Evolutionary conservation across 1,140 invertebrate genomes (phyloP).

Genomic region (Cherax quadricarinatus): DNA sequence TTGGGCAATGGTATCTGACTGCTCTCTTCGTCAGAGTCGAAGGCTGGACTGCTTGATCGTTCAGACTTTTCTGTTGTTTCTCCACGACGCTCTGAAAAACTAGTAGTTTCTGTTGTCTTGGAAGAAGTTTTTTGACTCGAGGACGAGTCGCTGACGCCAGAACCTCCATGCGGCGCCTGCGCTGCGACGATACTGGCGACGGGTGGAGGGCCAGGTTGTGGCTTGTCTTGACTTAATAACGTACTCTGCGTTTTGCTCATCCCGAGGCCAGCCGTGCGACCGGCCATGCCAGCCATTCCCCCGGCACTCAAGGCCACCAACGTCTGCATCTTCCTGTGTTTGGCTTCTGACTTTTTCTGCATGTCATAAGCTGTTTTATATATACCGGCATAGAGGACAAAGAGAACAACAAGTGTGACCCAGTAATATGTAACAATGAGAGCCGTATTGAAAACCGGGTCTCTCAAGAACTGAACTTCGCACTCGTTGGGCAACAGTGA

Average conservation of each 20-base stretch:
- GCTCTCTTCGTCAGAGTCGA: conserved; percentile 95
- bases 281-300: conserved; percentile 91
- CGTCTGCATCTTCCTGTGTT: conserved; percentile 95
- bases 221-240: conserved; percentile 65
- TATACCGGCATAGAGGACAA: conserved; percentile 97
- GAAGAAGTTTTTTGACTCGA: conserved; percentile 82
- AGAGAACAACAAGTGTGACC: conserved; percentile 95
- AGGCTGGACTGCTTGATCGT: conserved; percentile 94
- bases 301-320: conserved; percentile 92
- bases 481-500: conserved; percentile 93
- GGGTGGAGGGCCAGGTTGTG: conserved; percentile 51
- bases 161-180: conserved; percentile 59
- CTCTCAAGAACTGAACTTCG: conserved; percentile 97
- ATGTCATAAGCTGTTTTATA: conserved; percentile 99
- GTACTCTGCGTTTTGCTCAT: conserved; percentile 83
- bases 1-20: conserved; percentile 77
- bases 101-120: conserved; percentile 80
- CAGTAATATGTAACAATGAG: conserved; percentile 99
- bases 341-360: conserved; percentile 97
- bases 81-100: conserved; percentile 57
- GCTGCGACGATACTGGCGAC: conserved; percentile 37
- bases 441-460: conserved; percentile 97
- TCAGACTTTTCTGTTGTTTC: conserved; percentile 81
- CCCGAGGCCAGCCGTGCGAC: conserved; percentile 89
- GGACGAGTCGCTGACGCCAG: conserved; percentile 75